Evolutionary conservation across 2,113 vertebrate genomes (phyloP), one percentile per base, ranked within the genome.

Genomic region (Rhodinocichla rosea): DNA sequence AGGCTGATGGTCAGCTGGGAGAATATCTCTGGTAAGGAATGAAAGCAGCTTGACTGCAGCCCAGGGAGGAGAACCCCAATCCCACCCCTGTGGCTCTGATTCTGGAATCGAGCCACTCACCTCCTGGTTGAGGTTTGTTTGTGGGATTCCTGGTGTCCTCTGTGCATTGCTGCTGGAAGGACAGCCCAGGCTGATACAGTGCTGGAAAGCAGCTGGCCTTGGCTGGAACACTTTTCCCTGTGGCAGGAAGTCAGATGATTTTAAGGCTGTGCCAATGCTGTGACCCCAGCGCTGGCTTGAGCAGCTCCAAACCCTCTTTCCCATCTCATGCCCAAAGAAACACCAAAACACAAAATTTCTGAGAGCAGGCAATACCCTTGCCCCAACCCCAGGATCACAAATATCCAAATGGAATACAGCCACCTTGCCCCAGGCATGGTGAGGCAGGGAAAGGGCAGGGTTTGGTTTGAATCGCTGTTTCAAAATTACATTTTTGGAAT

Each of bases 161-260:
- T 42, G 15, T 42, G 71, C 39, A 3, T 18, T 24, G 80, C 75
- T 92, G 76, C 84, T 87, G 92, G 64, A 57, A 10, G 11, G 40
- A 11, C 3, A 3, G 9, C 17, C n/a, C 0, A 0, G n/a, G 53
- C 27, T 9, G 8, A 32, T 24, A 1, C 39, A 14, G 53, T 11
- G 30, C 59, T 83, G 83, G 63, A 60, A n/a, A 52, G 67, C 23
- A 69, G 79, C 87, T 69, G 76, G 21, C 26, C 33, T 49, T 39
- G 32, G 16, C 3, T 52, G 64, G 63, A 47, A 30, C 13, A 2
- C 8, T 71, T 83, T 24, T 53, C 71, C 32, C 50, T 4, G 10
- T 24, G 56, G 32, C 14, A 20, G 49, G 56, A 63, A 49, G 15
- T 70, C 79, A 69, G 71, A 50, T 69, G 71, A 26, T 77, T 76